Evolutionary conservation across 2,797 vertebrate species (phyloP), one percentile per base, ranked within the genome.

Genomic region (Chaetodon trifasciatus): DNA sequence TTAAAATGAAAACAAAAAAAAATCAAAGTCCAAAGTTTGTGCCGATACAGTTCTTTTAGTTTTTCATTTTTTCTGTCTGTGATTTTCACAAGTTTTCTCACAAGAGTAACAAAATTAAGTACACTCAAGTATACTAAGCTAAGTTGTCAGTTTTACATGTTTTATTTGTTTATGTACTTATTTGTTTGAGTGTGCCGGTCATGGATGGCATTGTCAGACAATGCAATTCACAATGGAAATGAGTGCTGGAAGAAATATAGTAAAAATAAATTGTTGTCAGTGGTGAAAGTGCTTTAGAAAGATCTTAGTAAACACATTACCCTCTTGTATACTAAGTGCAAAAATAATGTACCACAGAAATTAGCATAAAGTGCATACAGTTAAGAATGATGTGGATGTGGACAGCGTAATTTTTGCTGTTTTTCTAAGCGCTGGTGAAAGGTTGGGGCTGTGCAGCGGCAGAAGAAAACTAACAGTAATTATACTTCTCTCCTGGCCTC

Each of bases 401-500:
- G 42, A 23, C 10, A 2, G 19, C 16, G 21, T 24, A 3, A 28
- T 13, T 46, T 50, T 39, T 7, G 39, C 53, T 62, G 37, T 65
- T 42, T 47, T 24, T 70, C n/a, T 44, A 37, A 66, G 60, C 52
- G 0, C 47, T 8, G 53, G 35, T 44, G 2, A 23, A 74, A 40
- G 13, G 1, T 49, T 44, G 32, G 10, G 1, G 4, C 23, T 21
- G 57, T 19, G 3, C 17, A 10, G 28, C 19, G 5, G 16, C 32
- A 40, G 5, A 32, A 35, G 5, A 32, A 35, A 49, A 40, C 28
- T 62, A 65, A 70, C 47, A 12, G 9, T 60, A 32, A 70, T 35
- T 58, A 8, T 46, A 1, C 23, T 13, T 80, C 52, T 76, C 23
- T 62, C 17, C 32, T 7, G 28, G 21, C 75, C 67, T 44, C 90